Evolutionary conservation across 1,140 invertebrate species (phyloP), one percentile per base, ranked within the genome.

Genomic region (Helicoverpa zea): DNA sequence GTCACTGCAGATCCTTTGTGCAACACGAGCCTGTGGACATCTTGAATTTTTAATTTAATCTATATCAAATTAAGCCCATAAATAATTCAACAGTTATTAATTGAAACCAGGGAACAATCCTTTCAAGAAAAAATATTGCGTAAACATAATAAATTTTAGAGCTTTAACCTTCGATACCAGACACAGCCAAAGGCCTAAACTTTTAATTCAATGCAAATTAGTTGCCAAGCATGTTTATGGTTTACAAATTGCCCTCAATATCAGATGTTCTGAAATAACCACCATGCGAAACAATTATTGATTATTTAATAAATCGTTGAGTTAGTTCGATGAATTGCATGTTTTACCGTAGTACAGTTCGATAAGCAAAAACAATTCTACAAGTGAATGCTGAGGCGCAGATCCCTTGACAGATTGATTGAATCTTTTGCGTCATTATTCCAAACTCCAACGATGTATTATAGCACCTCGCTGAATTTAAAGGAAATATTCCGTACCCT

Each of bases 131-230:
- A 66, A 66, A 35, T 11, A 47, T 66, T 66, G 63, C 43, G 63
- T 66, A 66, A 66, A 16, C 30, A n/a, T 66, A 47, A 47, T 66
- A 66, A 66, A 66, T 66, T 47, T 47, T 35, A 16, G 43, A 64
- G 43, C 35, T 47, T 47, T 47, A 66, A 66, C 35, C 63, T 47
- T 66, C 63, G 63, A 66, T 49, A 35, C 63, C 63, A 66, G 63
- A 47, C 43, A 66, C 35, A 16, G 63, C 63, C 35, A 47, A 66
- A 47, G 1, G 9, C 49, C 30, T 43, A 13, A 13, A 1, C n/a
- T 16, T 43, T 47, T 66, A 66, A 66, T 66, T 58, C 11, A 10
- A 58, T 16, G 54, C 30, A 59, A 74, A 74, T 74, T 74, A 59
- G 30, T 58, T 70, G 18, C 72, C 14, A 58, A n/a, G n/a, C 54